Conservation (phyloP, 2,797 vertebrate species). For the Melanotaenia boesemani region DNA sequence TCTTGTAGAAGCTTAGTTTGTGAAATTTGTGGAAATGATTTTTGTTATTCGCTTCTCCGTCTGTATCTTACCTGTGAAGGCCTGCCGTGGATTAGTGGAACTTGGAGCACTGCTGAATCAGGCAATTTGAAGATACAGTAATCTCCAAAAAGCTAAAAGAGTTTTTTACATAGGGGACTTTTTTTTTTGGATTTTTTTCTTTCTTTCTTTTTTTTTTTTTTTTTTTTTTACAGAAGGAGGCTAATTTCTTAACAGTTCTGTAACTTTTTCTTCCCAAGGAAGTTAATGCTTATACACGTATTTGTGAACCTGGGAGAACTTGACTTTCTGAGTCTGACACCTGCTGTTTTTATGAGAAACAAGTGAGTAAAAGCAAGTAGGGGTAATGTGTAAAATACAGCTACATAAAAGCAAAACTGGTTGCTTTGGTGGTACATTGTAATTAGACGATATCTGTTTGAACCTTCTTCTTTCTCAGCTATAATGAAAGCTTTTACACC, state of each 20-base stretch:
- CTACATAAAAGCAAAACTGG: slow-evolving; percentile 46
- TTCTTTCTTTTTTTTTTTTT: neutral
- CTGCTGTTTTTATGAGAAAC: neutral
- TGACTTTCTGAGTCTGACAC: neutral
- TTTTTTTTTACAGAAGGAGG: slow-evolving; percentile 3
- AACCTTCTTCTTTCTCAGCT: slow-evolving; percentile 18
- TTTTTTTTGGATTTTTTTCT: neutral
- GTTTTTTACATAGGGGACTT: neutral
- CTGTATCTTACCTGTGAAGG: slow-evolving; percentile 54
- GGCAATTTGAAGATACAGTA: slow-evolving; percentile 53
- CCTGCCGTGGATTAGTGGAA: slow-evolving; percentile 54
- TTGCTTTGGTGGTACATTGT: slow-evolving; percentile 16
- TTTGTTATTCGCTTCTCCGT: slow-evolving; percentile 1
- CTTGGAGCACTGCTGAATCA: slow-evolving; percentile 35
- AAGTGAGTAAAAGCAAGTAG: slow-evolving; percentile 6
- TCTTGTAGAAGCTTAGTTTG: neutral
- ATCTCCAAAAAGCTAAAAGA: slow-evolving; percentile 25
- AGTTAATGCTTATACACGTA: neutral
- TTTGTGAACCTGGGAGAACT: slow-evolving; percentile 1
- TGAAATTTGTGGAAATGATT: neutral
- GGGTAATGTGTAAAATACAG: slow-evolving; percentile 4
- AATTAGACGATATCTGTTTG: slow-evolving; percentile 32
- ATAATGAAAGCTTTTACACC: slow-evolving; percentile 37
- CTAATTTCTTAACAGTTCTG: slow-evolving; percentile 3
- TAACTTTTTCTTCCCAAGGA: neutral